These are phyloP conservation scores for Tylochromis polylepis DNA, from an alignment of 2,113 vertebrate species.

Conservation along the genomic window DNA sequence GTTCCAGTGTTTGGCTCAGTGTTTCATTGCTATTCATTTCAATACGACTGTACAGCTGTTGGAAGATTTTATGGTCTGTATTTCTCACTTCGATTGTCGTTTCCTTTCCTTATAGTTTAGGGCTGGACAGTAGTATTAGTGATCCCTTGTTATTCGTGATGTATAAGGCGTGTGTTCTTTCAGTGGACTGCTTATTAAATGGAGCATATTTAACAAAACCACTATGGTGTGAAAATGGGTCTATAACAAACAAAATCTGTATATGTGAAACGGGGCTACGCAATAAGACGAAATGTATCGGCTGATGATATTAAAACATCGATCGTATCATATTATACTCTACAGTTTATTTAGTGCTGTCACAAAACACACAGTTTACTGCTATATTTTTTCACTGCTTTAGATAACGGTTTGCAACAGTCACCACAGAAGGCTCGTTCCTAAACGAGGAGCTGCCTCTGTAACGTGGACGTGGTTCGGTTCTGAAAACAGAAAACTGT, in stretches of 20 bases:
- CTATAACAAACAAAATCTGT: too few relatives aligned
- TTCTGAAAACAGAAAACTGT: background rate
- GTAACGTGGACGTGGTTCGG: background rate
- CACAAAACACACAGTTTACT: background rate
- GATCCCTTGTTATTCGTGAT: rapidly evolving
- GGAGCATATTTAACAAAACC: rapidly evolving
- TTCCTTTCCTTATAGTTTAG: background rate
- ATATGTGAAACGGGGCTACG: background rate
- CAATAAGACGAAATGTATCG: too few relatives aligned
- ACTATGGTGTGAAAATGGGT: background rate
- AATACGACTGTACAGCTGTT: background rate
- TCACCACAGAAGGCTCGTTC: background rate
- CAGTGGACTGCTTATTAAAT: background rate
- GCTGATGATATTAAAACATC: too few relatives aligned
- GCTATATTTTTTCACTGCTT: background rate
- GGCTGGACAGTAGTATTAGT: background rate
- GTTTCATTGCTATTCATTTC: background rate
- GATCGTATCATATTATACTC: rapidly evolving
- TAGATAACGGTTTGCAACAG: background rate
- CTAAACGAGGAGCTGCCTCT: rapidly evolving
- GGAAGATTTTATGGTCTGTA: background rate
- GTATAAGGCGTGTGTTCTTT: background rate
- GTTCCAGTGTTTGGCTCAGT: background rate
- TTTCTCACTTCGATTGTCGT: background rate
- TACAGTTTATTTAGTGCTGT: background rate